Conservation (phyloP, 30 jellyfish, hydroid and myxozoan species). For the Clytia hemisphaerica region DNA sequence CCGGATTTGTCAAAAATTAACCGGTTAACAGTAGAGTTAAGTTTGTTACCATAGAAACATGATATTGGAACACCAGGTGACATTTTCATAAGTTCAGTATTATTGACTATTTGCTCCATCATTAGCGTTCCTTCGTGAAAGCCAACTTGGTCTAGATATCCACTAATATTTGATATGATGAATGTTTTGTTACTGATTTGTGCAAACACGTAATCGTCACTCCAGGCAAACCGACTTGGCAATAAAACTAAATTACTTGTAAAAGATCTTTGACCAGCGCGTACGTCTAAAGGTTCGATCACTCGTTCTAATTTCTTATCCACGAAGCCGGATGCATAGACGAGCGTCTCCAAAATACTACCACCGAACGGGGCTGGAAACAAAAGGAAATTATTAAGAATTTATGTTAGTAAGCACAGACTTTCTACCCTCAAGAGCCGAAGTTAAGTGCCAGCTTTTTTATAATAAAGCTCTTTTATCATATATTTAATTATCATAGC, state of each 20-base stretch:
- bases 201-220: neutral
- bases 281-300: too few relatives aligned
- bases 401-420: too few relatives aligned
- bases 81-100: neutral
- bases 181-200: neutral
- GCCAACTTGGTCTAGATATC: neutral
- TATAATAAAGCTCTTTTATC: too few relatives aligned
- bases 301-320: too few relatives aligned
- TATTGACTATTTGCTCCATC: neutral
- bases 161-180: neutral
- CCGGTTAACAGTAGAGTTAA: neutral
- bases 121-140: neutral
- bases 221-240: neutral
- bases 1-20: neutral
- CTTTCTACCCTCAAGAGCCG: too few relatives aligned
- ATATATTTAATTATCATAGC: too few relatives aligned
- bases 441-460: too few relatives aligned
- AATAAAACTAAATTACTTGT: neutral
- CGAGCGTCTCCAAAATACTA: too few relatives aligned
- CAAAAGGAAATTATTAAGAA: neutral
- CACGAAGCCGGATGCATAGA: too few relatives aligned
- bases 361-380: too few relatives aligned
- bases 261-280: neutral
- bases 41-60: conserved; percentile 3
- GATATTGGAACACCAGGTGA: neutral